Base-by-base conservation (phyloP, 2,888 invertebrate species). In the Furcula furcula region DNA sequence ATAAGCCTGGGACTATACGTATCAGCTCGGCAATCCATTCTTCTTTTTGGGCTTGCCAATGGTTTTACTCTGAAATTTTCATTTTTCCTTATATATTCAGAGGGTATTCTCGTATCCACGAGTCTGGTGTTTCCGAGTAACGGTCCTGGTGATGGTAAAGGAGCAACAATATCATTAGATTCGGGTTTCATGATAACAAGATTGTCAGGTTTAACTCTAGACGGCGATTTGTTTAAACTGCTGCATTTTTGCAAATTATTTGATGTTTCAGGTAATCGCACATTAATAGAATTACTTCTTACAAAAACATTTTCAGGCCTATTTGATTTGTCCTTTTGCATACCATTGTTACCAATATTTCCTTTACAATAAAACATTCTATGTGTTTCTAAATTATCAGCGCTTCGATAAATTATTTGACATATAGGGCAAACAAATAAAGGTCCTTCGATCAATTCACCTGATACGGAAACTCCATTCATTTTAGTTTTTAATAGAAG, bases 71-170 rank as follows among this genome's bases (percentile, higher is more conserved):
- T 86, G 3, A 79, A 55, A 43, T 46, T 69, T 40, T 87, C 87
- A 28, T 61, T 63, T 68, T 77, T 85, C 48, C 77, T 76, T 29
- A 65, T 64, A 35, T 83, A 85, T 37, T 91, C 92, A 21, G 72
- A 55, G 19, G 83, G 65, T 20, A 65, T 50, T 57, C 86, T 79
- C 7, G 91, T 80, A 50, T 96, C 95, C 9, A 96, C 94, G 20
- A 96, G 83, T 30, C 95, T 91, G 1, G 96, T 96, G 63, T 94
- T 95, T 3, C 96, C 96, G 13, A 96, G 85, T 44, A 95, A 83
- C 0, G 96, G 96, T 0, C 96, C 96, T 0, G 96, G 96, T 2
- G 95, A 95, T 25, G 94, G 94, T 28, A 95, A 76, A 0, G 95
- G 94, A 25, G 92, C 88, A 41, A 90, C 87, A 25, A 91, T 75